Percentiles rank a stretch among this genome's conserved stretches.
phyloP scores from a whole-genome alignment of 1,140 invertebrate genomes.

The Solenopsis fugax region DNA sequence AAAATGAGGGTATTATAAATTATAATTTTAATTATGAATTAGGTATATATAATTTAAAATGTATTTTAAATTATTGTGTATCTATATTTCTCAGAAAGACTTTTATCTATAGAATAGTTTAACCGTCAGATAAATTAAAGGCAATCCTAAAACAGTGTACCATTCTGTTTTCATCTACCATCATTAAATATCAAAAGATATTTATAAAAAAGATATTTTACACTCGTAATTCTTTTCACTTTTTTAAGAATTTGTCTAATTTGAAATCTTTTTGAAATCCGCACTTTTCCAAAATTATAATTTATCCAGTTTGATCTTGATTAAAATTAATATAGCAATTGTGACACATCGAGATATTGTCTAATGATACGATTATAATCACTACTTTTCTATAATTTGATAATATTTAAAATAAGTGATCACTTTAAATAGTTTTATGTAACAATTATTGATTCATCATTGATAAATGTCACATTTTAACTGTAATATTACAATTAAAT shows the following conservation, averaged over 20 bases:
- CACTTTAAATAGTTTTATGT: neutral
- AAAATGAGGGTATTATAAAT: neutral
- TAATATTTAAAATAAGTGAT: conserved; percentile 15
- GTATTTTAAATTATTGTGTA: neutral
- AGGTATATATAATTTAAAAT: neutral
- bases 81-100: neutral
- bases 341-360: neutral
- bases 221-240: neutral
- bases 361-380: neutral
- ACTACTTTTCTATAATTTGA: neutral
- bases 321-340: neutral
- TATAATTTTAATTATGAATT: neutral
- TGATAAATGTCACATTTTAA: neutral
- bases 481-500: neutral
- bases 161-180: neutral
- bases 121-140: neutral
- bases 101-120: neutral
- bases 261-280: neutral
- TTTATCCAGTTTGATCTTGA: neutral
- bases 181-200: neutral
- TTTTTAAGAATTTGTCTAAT: neutral
- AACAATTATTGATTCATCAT: neutral
- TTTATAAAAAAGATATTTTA: neutral
- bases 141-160: no score
- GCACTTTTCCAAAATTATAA: neutral